Evolutionary conservation across 1,140 invertebrate genomes (phyloP), one percentile per base, ranked within the genome.

Genomic region (Drosophila kikkawai): DNA sequence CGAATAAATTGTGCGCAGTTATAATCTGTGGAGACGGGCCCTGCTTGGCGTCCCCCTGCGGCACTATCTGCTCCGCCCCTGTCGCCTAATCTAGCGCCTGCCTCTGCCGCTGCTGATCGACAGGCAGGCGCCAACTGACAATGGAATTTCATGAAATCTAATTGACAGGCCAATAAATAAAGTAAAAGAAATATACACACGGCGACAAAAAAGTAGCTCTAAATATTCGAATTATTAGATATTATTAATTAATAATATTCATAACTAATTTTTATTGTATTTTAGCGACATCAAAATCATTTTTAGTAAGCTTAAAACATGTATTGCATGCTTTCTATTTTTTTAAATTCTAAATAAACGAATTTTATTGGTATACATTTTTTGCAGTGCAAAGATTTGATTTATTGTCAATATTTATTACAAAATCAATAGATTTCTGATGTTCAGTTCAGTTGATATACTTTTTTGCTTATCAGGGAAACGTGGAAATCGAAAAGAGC

Each of bases 1-100:
- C 74, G 39, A 77, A 77, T 78, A 78, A 50, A 77, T 77, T 60
- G 75, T 78, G 75, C 75, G 75, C 75, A 78, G 75, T 78, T 59
- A 61, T 60, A 77, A 68, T 76, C 75, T 36, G 61, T 13, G 39
- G 47, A 53, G 42, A 50, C 39, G 53, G 60, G 69, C 57, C 58
- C 48, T 63, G 69, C 13, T 34, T 7, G 22, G 36, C 29, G 50
- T n/a, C 39, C 19, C 57, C 58, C 19, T 34, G 36, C 11, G 15
- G 37, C 41, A 29, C 41, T 59, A 57, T 69, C 50, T 48, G 64
- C 13, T 9, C 65, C 53, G 69, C 44, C 67, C 67, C 67, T 73
- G 69, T 4, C 22, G 15, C 34, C 42, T 70, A 78, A 78, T 78
- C 74, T 69, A 41, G 39, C 51, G 50, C 32, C 53, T 26, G 53